Evolutionary conservation across 2,113 vertebrate genomes (phyloP).

Genomic region (Anarrhichthys ocellatus): DNA sequence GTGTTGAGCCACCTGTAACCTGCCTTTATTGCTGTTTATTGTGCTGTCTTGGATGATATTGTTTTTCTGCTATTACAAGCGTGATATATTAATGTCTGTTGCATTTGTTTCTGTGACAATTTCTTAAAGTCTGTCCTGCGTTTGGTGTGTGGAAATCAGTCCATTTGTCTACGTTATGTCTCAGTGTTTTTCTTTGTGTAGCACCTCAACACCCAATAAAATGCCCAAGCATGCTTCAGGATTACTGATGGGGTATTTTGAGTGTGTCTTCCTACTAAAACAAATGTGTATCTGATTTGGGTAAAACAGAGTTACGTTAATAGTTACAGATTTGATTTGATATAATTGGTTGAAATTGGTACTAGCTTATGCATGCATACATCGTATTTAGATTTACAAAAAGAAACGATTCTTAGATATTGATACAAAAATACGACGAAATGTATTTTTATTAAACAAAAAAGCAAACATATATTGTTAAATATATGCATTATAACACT

Average conservation of each 20-base stretch:
- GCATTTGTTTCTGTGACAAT: neutral
- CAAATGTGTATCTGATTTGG: too few species aligned
- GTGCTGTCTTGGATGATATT: constrained; percentile 20
- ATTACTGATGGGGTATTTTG: too few species aligned
- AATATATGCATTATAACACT: neutral
- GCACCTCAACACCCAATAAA: neutral
- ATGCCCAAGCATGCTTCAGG: neutral
- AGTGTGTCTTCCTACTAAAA: too few species aligned
- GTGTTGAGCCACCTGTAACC: constrained; percentile 57
- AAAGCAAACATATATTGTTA: neutral
- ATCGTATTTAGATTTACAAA: too few species aligned
- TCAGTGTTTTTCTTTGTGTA: neutral
- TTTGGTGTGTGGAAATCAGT: neutral
- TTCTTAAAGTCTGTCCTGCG: neutral
- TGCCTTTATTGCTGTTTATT: constrained; percentile 48
- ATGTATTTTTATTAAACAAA: neutral
- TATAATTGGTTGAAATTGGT: neutral
- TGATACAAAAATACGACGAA: neutral
- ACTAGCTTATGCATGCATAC: neutral
- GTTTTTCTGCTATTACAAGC: constrained; percentile 5
- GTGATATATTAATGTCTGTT: constrained; percentile 15
- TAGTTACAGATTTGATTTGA: neutral
- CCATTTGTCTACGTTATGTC: neutral
- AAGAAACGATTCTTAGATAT: neutral
- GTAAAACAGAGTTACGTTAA: neutral